Evolutionary conservation across 1,140 invertebrate species (phyloP), one percentile per base, ranked within the genome.

Genomic region (Habropoda laboriosa): DNA sequence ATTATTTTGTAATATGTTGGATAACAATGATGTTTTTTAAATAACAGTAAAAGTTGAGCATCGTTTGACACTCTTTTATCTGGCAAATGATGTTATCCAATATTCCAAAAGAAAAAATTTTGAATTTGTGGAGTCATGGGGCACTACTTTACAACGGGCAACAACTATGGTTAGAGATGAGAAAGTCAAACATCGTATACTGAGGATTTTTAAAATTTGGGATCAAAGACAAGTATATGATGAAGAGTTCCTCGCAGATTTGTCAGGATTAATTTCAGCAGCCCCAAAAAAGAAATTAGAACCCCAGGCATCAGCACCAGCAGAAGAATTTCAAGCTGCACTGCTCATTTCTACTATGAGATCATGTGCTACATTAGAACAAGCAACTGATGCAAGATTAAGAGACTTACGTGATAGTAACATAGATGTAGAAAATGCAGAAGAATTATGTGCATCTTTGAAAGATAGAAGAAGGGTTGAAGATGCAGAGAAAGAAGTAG

Each of bases 21-120:
- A 35, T 64, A 8, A 47, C 27, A 45, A 42, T 63, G 21, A 51
- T 21, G 10, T 4, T n/a, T 71, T 79, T 60, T 71, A 60, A 76
- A 55, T 55, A 42, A 78, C 90, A 97, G 97, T 96, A 35, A 96
- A 96, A 92, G 95, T 97, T 16, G 97, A 97, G 82, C 97, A 98
- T 89, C 94, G 97, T 47, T 92, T 99, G 53, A 96, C 96, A 2
- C 92, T 99, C n/a, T 98, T 99, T 92, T 98, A 99, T 92, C 93
- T 99, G 87, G 98, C 97, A 30, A 99, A 99, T 93, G 98, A 99
- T 95, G 97, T 99, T 32, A 97, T 99, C 87, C 98, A 99, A 90
- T 98, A 98, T 89, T 98, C 97, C 78, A 98, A 98, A 88, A 94
- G 97, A 79, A 98, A 98, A 92, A 96, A 97, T 82, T 96, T 96